Percentiles rank a stretch among this genome's conserved stretches.
Conservation (phyloP, 1,140 invertebrate species). For the Pectinophora gossypiella region DNA sequence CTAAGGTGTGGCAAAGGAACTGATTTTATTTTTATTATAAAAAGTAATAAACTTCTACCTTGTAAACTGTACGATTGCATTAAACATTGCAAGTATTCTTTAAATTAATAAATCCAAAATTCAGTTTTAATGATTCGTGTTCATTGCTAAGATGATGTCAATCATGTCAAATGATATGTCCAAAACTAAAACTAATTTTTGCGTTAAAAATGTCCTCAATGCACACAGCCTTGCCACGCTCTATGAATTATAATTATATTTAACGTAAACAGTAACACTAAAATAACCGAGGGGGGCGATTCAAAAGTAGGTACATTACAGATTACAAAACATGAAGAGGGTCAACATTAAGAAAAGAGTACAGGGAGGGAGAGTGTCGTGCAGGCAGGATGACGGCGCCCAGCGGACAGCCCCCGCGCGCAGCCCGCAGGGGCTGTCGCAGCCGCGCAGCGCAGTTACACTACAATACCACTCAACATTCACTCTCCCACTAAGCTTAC, state of each 20-base stretch:
- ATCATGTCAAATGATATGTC: slow-evolving; percentile 62
- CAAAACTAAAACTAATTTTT: slow-evolving; percentile 68
- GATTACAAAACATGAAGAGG: slow-evolving; percentile 66
- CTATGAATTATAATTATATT: slow-evolving; percentile 64
- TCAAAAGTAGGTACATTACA: slow-evolving; percentile 64
- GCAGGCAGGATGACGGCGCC: slow-evolving; percentile 32
- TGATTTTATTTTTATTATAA: slow-evolving; percentile 61
- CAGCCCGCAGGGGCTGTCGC: slow-evolving; percentile 42
- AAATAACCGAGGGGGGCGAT: slow-evolving; percentile 63
- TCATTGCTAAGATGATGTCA: slow-evolving; percentile 60
- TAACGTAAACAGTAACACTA: slow-evolving; percentile 69
- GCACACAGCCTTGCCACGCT: slow-evolving; percentile 82
- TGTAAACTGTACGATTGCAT: slow-evolving; percentile 39
- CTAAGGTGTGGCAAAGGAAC: slow-evolving; percentile 74
- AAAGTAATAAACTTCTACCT: slow-evolving; percentile 50
- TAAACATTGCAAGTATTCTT: slow-evolving; percentile 56
- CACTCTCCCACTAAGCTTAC: slow-evolving; percentile 69
- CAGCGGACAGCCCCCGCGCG: slow-evolving; percentile 27
- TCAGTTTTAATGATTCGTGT: slow-evolving; percentile 63
- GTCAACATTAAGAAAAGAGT: slow-evolving; percentile 65
- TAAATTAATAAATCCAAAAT: slow-evolving; percentile 49
- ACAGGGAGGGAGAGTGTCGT: slow-evolving; percentile 56
- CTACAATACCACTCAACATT: slow-evolving; percentile 73
- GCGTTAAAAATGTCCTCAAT: slow-evolving; percentile 76
- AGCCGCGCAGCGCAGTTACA: slow-evolving; percentile 57